Evolutionary conservation across 2,797 vertebrate genomes (phyloP).

Genomic region (Lacerta agilis): DNA sequence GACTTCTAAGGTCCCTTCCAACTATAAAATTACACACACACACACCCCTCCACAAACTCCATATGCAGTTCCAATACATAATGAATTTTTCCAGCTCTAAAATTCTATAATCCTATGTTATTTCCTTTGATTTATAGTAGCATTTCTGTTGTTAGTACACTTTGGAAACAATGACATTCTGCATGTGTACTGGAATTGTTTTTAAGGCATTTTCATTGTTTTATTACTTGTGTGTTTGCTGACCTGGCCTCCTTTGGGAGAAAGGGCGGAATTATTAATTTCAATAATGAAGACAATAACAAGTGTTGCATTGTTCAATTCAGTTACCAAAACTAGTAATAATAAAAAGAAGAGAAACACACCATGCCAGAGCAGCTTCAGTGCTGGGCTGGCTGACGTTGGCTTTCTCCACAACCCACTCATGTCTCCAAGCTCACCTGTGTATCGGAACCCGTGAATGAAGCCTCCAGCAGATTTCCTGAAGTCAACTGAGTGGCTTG

Average conservation of each 20-base stretch:
- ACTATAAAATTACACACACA: too few relatives aligned
- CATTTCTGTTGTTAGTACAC: background rate
- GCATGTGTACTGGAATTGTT: too few relatives aligned
- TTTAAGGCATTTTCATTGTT: too few relatives aligned
- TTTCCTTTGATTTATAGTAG: background rate
- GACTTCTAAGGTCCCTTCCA: too few relatives aligned
- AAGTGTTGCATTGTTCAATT: background rate
- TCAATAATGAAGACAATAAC: too few relatives aligned
- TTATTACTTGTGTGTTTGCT: too few relatives aligned
- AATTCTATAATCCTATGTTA: background rate
- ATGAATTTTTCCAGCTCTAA: background rate
- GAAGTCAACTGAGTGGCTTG: constrained; percentile 94
- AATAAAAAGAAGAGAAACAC: background rate
- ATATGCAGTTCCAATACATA: too few relatives aligned
- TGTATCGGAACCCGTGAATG: constrained; percentile 96
- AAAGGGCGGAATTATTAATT: too few relatives aligned
- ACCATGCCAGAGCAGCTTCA: background rate
- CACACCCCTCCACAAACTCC: too few relatives aligned
- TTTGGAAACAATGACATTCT: background rate
- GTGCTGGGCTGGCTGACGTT: background rate
- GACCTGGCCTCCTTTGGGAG: too few relatives aligned
- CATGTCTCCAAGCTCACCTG: constrained; percentile 79
- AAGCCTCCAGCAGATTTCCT: constrained; percentile 94
- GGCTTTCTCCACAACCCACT: constrained; percentile 12
- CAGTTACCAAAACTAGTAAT: background rate